Evolutionary conservation across 2,113 vertebrate genomes (phyloP), one percentile per base, ranked within the genome.

Genomic region (Ctenodactylus gundi): DNA sequence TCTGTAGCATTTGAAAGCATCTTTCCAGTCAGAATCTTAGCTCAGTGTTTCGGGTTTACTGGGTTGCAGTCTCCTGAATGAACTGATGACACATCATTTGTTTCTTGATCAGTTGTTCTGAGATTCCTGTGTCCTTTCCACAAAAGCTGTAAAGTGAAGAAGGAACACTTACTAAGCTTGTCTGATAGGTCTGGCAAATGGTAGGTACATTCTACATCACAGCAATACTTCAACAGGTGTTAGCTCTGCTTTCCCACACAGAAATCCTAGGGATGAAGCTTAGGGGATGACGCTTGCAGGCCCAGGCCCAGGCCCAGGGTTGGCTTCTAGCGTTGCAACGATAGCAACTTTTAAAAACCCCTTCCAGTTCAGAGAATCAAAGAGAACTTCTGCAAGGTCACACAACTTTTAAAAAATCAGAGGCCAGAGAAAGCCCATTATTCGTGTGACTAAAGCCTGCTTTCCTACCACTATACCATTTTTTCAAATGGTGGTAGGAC

Each of bases 331-430:
- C n/a, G n/a, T n/a, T n/a, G n/a, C n/a, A n/a, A n/a, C 6, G 21
- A 36, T 7, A 57, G 44, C 34, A 27, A 31, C 11, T n/a, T n/a
- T n/a, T n/a, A 15, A 25, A 44, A 64, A 34, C 6, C 41, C 31
- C 7, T 27, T 90, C 27, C 7, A 36, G 2, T 68, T 88, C 60
- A 84, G 49, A 89, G 36, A 93, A 86, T 57, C 58, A 68, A 89
- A 92, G 92, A 86, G 29, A 95, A 75, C 34, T 68, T 83, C 53
- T 94, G 10, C 12, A 88, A 83, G 34, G 7, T 75, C 68, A 53
- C 70, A 81, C 88, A 92, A 92, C n/a, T n/a, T 53, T 58, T 89
- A 89, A 86, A n/a, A 72, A 44, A 75, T 70, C 62, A 29, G 13
- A 84, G 77, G 34, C 9, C 21, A 93, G 51, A 90, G 60, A 93